Evolutionary conservation across 2,113 vertebrate genomes (phyloP).

Genomic region (Callipepla californica): DNA sequence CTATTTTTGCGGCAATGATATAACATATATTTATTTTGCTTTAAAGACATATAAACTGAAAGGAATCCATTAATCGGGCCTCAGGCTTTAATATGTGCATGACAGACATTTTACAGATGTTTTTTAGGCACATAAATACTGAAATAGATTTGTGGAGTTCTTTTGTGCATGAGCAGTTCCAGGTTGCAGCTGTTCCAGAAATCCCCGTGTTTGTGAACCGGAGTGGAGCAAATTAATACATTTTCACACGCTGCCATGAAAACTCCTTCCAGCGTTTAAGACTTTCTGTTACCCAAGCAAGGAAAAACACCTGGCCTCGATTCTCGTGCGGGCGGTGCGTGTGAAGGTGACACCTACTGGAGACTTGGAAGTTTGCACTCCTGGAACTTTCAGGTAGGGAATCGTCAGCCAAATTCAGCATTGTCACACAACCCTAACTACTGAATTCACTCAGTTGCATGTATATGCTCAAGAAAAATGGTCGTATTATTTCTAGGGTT

Average conservation of each 20-base stretch:
- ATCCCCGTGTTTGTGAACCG: not conserved
- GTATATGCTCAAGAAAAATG: not conserved
- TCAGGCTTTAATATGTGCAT: not conserved
- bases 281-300: not conserved
- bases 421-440: not conserved
- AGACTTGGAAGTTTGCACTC: not conserved
- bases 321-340: not conserved
- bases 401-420: not conserved
- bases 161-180: not conserved
- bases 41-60: not conserved
- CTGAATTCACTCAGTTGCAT: not conserved
- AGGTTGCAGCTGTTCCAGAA: not conserved
- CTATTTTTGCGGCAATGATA: not conserved
- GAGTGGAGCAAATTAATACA: not conserved
- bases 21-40: not conserved
- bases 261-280: not conserved
- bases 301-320: not conserved
- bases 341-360: constrained; percentile 45
- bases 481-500: not conserved
- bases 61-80: constrained; percentile 9
- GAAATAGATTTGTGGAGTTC: not conserved
- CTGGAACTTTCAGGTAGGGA: not conserved
- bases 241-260: not conserved
- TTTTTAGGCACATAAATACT: not conserved
- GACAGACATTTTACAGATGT: not conserved